Conservation (phyloP, 2,113 vertebrate species). For the Ellobius talpinus region DNA sequence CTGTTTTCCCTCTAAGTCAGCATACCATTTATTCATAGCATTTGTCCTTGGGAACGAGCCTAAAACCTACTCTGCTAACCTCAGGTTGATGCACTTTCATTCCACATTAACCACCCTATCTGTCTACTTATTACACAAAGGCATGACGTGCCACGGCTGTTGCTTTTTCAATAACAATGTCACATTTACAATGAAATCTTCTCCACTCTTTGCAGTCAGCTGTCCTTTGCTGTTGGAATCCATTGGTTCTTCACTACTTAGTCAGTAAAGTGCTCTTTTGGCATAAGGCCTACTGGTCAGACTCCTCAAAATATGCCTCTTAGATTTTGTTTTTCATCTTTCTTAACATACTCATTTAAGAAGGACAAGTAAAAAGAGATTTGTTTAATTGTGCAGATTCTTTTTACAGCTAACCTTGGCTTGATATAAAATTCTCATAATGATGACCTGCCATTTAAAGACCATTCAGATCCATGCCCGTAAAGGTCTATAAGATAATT, state of each 20-base stretch:
- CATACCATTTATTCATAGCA: slow-evolving; percentile 52
- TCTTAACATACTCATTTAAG: neutral
- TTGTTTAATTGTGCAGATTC: neutral
- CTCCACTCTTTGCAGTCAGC: neutral
- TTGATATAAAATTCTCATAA: neutral
- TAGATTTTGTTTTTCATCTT: neutral
- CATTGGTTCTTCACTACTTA: neutral
- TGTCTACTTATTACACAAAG: slow-evolving; percentile 52
- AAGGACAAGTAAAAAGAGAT: neutral
- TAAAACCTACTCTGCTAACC: slow-evolving; percentile 73
- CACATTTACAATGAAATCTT: neutral
- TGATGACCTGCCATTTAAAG: neutral
- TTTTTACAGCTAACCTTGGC: neutral
- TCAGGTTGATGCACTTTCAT: slow-evolving; percentile 59
- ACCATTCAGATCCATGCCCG: neutral
- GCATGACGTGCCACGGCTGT: neutral
- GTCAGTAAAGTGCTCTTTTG: slow-evolving; percentile 19
- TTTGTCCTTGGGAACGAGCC: slow-evolving; percentile 66
- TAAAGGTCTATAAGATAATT: neutral
- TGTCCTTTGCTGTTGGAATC: neutral
- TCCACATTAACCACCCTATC: slow-evolving; percentile 56
- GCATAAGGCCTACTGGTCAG: neutral
- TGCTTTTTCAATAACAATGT: slow-evolving; percentile 25
- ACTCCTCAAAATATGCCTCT: neutral
- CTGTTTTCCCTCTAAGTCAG: slow-evolving; percentile 49